Conservation (phyloP, 2,797 vertebrate genomes). For the Crenichthys baileyi region DNA sequence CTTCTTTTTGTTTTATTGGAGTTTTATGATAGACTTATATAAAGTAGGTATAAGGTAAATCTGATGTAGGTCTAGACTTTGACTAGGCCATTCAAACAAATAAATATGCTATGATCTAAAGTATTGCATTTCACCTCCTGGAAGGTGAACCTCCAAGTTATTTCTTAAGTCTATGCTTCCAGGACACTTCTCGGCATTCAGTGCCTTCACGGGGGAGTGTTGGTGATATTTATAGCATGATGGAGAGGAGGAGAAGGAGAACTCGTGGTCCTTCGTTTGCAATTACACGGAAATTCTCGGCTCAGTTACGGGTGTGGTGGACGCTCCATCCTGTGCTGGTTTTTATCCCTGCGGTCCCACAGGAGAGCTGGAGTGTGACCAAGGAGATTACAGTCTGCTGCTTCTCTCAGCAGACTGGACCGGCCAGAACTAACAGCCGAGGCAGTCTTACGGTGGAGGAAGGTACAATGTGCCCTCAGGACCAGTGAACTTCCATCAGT, state of each 20-base stretch:
- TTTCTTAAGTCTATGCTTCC: slow-evolving; percentile 52
- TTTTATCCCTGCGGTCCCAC: slow-evolving; percentile 74
- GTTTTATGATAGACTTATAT: not conserved
- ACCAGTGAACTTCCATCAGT: slow-evolving; percentile 64
- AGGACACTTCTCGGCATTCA: slow-evolving; percentile 44
- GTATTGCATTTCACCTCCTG: not conserved
- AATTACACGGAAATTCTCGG: slow-evolving; percentile 82
- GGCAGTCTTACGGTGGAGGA: slow-evolving; percentile 49
- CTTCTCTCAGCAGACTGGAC: slow-evolving; percentile 80
- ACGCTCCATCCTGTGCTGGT: slow-evolving; percentile 67
- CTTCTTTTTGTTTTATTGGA: not conserved
- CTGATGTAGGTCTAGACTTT: too few species aligned
- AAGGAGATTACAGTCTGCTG: slow-evolving; percentile 77
- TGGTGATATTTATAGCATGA: slow-evolving; percentile 71
- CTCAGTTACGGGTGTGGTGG: slow-evolving; percentile 75
- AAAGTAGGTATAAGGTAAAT: too few species aligned
- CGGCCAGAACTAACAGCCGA: slow-evolving; percentile 66
- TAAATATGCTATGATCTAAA: too few species aligned
- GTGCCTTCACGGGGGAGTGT: slow-evolving; percentile 65
- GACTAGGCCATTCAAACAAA: too few species aligned
- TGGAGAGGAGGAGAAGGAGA: slow-evolving; percentile 61
- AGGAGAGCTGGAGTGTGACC: slow-evolving; percentile 77
- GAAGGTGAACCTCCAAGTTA: slow-evolving; percentile 2
- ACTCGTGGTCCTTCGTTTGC: slow-evolving; percentile 70
- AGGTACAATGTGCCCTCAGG: slow-evolving; percentile 48